A percentile compares a stretch with the other conserved stretches of the same genome.
These are phyloP conservation scores for Myotis daubentonii DNA, from an alignment of 2,797 vertebrate genomes.

Conservation along the genomic window DNA sequence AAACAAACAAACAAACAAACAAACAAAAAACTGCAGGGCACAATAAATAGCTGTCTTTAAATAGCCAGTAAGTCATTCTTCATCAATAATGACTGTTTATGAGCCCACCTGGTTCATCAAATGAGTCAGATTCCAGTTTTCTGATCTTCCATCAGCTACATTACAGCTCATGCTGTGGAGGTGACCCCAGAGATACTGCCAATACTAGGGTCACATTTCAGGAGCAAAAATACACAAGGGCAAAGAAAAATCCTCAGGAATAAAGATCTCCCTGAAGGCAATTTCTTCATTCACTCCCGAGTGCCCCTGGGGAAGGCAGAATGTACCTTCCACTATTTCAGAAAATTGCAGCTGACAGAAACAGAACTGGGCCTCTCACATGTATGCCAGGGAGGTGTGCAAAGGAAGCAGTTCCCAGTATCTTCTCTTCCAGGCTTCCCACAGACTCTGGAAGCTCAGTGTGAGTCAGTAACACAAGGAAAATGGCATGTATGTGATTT, in stretches of 20 bases:
- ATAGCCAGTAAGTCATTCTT: constrained; percentile 61
- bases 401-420: not conserved
- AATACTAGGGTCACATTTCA: not conserved
- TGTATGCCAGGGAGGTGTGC: not conserved
- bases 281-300: constrained; percentile 50
- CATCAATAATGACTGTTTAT: constrained; percentile 67
- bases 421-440: constrained; percentile 41
- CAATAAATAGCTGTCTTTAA: constrained; percentile 62
- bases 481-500: not conserved
- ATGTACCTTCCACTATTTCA: not conserved
- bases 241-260: constrained; percentile 35
- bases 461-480: not conserved
- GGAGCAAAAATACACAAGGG: constrained; percentile 5
- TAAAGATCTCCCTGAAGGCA: constrained; percentile 47
- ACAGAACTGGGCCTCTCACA: constrained; percentile 62
- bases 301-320: not conserved
- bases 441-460: not conserved
- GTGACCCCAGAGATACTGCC: not conserved
- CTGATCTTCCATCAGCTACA: constrained; percentile 43
- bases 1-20: not conserved
- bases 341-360: constrained; percentile 67
- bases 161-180: constrained; percentile 33
- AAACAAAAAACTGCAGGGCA: not conserved
- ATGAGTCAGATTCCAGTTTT: constrained; percentile 55
- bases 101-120: constrained; percentile 19